Evolutionary conservation across 2,113 vertebrate species (phyloP), one percentile per base, ranked within the genome.

Genomic region (Furnarius figulus): DNA sequence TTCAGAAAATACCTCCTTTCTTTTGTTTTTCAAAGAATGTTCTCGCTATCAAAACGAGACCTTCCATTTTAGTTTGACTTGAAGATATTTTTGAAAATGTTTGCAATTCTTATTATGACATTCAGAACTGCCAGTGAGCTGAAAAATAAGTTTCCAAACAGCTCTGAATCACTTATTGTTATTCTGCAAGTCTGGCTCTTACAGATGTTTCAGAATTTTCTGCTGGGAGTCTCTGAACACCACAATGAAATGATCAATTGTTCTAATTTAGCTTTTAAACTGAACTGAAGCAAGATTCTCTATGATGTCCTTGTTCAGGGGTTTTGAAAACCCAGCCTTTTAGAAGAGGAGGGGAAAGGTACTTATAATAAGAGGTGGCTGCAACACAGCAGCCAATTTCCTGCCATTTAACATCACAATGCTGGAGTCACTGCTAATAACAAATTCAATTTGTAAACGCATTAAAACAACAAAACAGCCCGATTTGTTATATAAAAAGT

Each of bases 381-480:
- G 66, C 72, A 68, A 72, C 23, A 75, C 47, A 85, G 75, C 47
- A 66, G 61, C 27, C 56, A 42, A 52, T 96, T 96, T 87, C 88
- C 88, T 85, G 24, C 37, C 72, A 65, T 92, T 88, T 92, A 89
- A 81, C 84, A 65, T 90, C 76, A 85, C 89, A 89, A 62, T 18
- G 62, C 21, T 30, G 30, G 59, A 87, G 85, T 88, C 66, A 53
- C 42, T 50, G 70, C 59, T 81, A 95, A 89, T 52, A 92, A 81
- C 40, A 75, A 90, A 87, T 72, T 37, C 88, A 33, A 93, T 93
- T 83, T 86, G 75, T 90, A 93, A 93, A 84, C 28, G 88, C 56
- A 92, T 94, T 94, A 58, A 84, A 91, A 87, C 68, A 92, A 89
- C 73, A 72, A 71, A 96, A 37, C 68, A 75, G n/a, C n/a, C 67